Evolutionary conservation across 2,797 vertebrate genomes (phyloP), one percentile per base, ranked within the genome.

Genomic region (Anableps anableps): DNA sequence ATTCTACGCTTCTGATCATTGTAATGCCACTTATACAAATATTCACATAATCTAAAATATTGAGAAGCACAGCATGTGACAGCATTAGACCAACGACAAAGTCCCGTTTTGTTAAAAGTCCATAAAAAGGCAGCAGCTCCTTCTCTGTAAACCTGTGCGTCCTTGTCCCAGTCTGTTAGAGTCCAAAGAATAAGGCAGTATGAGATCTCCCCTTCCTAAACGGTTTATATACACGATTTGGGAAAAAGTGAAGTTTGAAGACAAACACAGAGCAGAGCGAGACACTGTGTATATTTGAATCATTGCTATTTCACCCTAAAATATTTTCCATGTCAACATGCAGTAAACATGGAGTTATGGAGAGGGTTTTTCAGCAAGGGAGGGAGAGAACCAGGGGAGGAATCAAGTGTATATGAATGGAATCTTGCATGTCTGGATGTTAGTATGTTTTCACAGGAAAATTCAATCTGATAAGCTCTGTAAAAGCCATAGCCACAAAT

Each of bases 311-410:
- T 94, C 92, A 88, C 92, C 94, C 89, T 96, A 94, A 95, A 96
- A 95, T 96, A 96, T 96, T 95, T 94, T 92, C 88, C 92, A 94
- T 96, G 94, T 95, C 95, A 95, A 95, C 94, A 96, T 93, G 78
- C 83, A 82, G 90, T 92, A 91, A 93, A 95, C 91, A 94, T 90
- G 84, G 84, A 4, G 86, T 91, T 93, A 91, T 88, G 89, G 93
- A 88, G 82, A 88, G 89, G 89, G 91, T 84, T 89, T 83, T 86
- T 86, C 82, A 79, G 89, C 77, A 91, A 90, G 91, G 90, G 90
- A 90, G 91, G 90, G 90, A 88, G 86, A 83, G 72, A 80, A 62
- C 41, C 60, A 70, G 70, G 55, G 79, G 76, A 79, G 45, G 66
- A 51, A 62, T 70, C 21, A 26, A 16, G 51, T 60, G 64, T 51